Conservation (phyloP, 2,113 vertebrate species). For the Urocitellus parryii region DNA sequence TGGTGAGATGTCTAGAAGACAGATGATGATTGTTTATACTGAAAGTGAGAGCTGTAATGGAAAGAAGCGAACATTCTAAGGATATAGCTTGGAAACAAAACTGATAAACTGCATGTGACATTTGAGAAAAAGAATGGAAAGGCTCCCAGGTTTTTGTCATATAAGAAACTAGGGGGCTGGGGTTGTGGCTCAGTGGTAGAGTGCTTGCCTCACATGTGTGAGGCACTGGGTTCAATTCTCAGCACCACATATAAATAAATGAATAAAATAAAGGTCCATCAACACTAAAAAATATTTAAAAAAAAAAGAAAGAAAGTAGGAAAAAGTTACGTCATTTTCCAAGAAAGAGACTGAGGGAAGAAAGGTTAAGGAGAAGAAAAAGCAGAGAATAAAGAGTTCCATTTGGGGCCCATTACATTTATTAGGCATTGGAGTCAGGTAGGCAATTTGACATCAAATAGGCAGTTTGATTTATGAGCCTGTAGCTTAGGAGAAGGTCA, state of each 20-base stretch:
- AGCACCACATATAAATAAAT: no score
- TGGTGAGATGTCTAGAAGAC: background rate
- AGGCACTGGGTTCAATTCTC: no score
- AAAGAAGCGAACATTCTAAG: background rate
- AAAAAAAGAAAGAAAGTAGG: background rate
- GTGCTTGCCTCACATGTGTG: no score
- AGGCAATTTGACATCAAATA: conserved; percentile 19
- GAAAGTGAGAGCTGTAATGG: background rate
- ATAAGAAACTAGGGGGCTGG: conserved; percentile 3
- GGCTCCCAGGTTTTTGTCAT: background rate
- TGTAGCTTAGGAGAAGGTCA: conserved; percentile 46
- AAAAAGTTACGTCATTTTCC: background rate
- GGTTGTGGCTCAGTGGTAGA: no score
- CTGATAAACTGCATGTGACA: background rate
- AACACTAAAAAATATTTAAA: no score
- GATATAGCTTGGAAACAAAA: background rate
- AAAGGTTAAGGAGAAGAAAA: background rate
- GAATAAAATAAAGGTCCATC: no score
- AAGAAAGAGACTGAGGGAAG: background rate
- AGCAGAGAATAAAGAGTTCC: background rate
- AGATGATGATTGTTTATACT: background rate
- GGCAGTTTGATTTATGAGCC: conserved; percentile 59
- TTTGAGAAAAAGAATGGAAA: background rate
- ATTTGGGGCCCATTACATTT: background rate
- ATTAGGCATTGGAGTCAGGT: conserved; percentile 36